These are phyloP conservation scores for Gymnopithys bicolor DNA, from an alignment of 2,797 vertebrate genomes.

Conservation along the genomic window DNA sequence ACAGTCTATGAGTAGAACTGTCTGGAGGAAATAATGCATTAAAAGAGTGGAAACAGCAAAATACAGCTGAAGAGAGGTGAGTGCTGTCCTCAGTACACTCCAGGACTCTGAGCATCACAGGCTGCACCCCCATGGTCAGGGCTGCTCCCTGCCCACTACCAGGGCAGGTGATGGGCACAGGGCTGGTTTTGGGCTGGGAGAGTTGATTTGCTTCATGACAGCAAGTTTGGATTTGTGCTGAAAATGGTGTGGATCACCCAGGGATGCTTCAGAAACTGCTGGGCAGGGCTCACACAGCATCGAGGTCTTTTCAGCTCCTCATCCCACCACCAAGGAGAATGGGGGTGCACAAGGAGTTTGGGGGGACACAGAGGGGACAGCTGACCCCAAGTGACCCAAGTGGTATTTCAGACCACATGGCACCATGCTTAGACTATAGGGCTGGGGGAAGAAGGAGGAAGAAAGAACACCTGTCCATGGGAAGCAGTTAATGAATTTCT, in stretches of 20 bases:
- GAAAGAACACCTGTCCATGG: not conserved
- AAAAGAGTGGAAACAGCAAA: not conserved
- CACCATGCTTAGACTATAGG: not conserved
- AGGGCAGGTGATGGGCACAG: fast-evolving
- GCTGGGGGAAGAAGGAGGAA: not conserved
- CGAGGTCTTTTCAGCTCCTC: not conserved
- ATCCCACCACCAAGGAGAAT: fast-evolving
- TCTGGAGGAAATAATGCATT: not conserved
- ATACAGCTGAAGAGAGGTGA: not conserved
- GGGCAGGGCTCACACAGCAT: not conserved
- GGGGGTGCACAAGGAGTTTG: not conserved
- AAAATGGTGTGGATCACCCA: fast-evolving
- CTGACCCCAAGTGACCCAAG: no score
- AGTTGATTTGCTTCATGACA: fast-evolving
- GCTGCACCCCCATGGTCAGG: not conserved
- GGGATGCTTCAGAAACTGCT: not conserved
- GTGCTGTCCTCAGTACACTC: not conserved
- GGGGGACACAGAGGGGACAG: not conserved
- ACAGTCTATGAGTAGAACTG: not conserved
- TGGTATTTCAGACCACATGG: not conserved
- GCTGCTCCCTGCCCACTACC: not conserved
- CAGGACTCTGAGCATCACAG: not conserved
- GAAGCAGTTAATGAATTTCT: fast-evolving
- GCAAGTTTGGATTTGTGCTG: not conserved
- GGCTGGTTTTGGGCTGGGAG: not conserved